Evolutionary conservation across 2,797 vertebrate species (phyloP), one percentile per base, ranked within the genome.

Genomic region (Mergus octosetaceus): DNA sequence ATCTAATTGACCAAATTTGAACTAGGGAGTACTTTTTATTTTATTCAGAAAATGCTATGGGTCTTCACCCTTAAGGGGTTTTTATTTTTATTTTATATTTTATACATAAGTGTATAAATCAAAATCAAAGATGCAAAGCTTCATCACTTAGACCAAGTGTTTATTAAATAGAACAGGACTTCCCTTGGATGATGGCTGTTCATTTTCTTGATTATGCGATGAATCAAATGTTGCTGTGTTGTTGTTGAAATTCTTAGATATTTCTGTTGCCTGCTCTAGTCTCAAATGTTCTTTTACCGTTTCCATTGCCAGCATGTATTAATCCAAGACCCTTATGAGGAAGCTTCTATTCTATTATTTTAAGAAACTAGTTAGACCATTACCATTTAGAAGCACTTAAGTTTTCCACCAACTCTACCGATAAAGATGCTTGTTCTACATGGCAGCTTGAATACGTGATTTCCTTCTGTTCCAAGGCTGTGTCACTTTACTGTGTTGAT

Each of bases 151-250:
- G 68, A n/a, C 43, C 28, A 72, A 70, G 27, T 5, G 4, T 65
- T 92, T 89, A 60, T 91, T 66, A 86, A 95, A 75, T 72, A 78
- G 58, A 36, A 13, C 45, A 84, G 56, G 79, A 81, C 62, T 87
- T 95, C 43, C 19, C 79, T 88, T 30, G 39, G 58, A 39, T 32
- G 45, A 9, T 13, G 10, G 39, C 32, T 91, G 60, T 6, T 9
- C 70, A 10, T 64, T 81, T 75, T 75, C 49, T 83, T 84, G 19
- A 47, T 78, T 93, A 10, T 4, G 7, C 45, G 45, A 45, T 75
- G 74, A 58, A 78, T 81, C n/a, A 90, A 93, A 72, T 24, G 20
- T 17, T 84, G 43, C 71, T 84, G 47, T 43, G 47, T 66, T 78
- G 10, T 16, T 47, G 36, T 21, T 68, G 8, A 86, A 76, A 32